Percentiles rank a stretch among this genome's conserved stretches.
phyloP scores from a whole-genome alignment of 2,113 vertebrate genomes.

The Chionis minor region DNA sequence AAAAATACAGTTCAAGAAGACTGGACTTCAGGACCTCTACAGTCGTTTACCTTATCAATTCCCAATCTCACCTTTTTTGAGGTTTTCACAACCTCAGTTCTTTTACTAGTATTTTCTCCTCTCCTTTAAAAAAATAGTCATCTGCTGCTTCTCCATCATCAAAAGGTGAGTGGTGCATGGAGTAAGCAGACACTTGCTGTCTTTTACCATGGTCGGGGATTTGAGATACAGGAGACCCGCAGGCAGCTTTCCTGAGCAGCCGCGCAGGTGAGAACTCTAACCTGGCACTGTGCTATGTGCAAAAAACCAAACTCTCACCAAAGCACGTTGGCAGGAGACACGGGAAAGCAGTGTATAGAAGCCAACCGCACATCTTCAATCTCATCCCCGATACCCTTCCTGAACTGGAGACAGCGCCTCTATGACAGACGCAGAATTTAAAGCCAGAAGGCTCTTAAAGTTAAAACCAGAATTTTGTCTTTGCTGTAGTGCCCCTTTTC shows the following conservation, averaged over 20 bases:
- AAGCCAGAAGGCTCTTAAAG: background rate
- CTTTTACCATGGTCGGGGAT: background rate
- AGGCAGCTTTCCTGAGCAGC: background rate
- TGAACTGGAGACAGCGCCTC: background rate
- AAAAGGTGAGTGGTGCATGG: background rate
- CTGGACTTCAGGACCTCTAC: background rate
- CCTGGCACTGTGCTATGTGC: rapidly evolving
- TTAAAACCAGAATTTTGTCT: background rate
- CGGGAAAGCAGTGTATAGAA: rapidly evolving
- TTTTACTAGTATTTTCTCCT: background rate
- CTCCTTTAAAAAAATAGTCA: background rate
- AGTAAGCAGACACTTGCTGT: background rate
- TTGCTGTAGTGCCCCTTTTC: background rate
- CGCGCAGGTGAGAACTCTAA: background rate
- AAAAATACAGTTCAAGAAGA: background rate
- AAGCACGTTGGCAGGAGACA: background rate
- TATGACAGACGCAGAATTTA: background rate
- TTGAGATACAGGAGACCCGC: rapidly evolving
- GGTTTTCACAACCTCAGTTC: background rate
- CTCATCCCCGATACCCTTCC: background rate
- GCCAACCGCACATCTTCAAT: background rate
- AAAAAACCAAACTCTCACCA: background rate
- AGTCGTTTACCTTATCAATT: background rate
- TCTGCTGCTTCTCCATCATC: background rate
- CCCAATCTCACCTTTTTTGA: background rate